Base-by-base conservation (phyloP, 2,113 vertebrate genomes). In the Pungitius pungitius region DNA sequence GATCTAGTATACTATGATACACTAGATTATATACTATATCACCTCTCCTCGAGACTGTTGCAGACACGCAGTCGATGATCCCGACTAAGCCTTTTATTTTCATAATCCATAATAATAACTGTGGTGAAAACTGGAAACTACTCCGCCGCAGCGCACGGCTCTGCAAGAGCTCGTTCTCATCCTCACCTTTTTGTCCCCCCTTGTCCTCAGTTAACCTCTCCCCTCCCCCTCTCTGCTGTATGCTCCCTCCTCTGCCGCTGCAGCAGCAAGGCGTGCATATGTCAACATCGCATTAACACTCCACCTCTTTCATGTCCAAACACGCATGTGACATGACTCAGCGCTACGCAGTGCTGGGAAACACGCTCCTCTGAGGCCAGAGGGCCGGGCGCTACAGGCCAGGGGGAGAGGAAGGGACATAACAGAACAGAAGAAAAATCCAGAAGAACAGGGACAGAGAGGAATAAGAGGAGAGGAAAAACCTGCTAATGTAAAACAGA, bases 251-350 rank as follows among this genome's bases (percentile, higher is more conserved):
- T 73, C 56, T 49, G 59, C 69, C 33, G n/a, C 77, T 26, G 68
- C 52, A 45, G 56, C 75, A 73, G 81, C 58, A 61, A 65, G 47
- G 71, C 13, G 26, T 75, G 81, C 82, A 77, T 75, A 79, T 85
- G 87, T 84, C 89, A 75, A 81, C 86, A 81, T 81, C 61, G 54
- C 71, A 78, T 66, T 69, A 89, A 85, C 80, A 78, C 79, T 61
- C 57, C 54, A 74, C 56, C 58, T 60, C 42, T 0, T 57, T 66
- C 89, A 27, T 89, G 89, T 86, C 81, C 80, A 85, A 86, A 91
- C 89, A 87, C 2, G 82, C 69, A 20, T 76, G 78, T 69, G 77
- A 90, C 83, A 87, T 83, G 86, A 90, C 85, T 88, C 87, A 78
- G 83, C 83, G 5, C 20, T 65, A 84, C 77, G 40, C 42, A 30